Base-by-base conservation (phyloP, 2,888 invertebrate species). In the Antitype chi region DNA sequence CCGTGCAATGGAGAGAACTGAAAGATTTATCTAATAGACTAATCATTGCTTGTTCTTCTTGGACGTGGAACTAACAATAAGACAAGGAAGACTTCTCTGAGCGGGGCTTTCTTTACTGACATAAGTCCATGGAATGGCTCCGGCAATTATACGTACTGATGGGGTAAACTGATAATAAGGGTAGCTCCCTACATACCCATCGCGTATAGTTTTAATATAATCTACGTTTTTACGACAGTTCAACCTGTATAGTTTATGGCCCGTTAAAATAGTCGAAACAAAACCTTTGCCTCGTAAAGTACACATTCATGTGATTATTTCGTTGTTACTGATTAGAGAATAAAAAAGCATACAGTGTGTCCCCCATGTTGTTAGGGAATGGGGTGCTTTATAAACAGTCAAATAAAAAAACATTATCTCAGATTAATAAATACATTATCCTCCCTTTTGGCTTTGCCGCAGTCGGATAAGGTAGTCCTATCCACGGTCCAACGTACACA, bases 251-350 rank as follows among this genome's bases (percentile, higher is more conserved):
- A 71, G 55, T 87, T 88, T 88, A 83, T 81, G 23, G 78, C 70
- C 68, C 70, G 59, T 81, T 83, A 70, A 86, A 83, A 78, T 74
- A 28, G 84, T 78, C 47, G 80, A 74, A 85, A 87, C 86, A 86
- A 88, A 85, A 85, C 72, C 77, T 78, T 67, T 28, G 25, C 43
- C 66, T 86, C 86, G 75, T 87, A 80, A 87, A 85, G 81, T 72
- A 71, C 49, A 81, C 85, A 75, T 60, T 71, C 32, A 60, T 52
- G 62, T 67, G 55, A 75, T 85, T 75, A 72, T 47, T 81, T 25
- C 28, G 15, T 69, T 69, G 49, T 64, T 23, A 55, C 23, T 80
- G 81, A 81, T 70, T 75, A 53, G 9, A 52, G 8, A 38, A 60
- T 64, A 32, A 66, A 74, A 74, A 52, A 20, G 9, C 28, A 55